phyloP scores from a whole-genome alignment of 2,113 vertebrate genomes.

The Orthonyx spaldingii region DNA sequence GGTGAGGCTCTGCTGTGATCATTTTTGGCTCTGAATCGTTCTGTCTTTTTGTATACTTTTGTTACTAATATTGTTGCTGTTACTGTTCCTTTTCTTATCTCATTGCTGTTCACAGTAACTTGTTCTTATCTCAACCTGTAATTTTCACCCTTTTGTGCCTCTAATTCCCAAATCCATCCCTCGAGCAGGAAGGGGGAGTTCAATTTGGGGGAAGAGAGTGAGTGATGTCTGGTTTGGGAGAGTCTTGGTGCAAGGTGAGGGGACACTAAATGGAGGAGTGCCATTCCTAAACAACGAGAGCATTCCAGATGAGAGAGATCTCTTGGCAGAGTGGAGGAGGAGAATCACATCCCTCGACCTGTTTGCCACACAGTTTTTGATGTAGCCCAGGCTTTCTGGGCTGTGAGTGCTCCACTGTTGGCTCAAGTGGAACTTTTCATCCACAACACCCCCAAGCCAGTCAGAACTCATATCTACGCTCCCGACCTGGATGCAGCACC shows the following conservation, averaged over 20 bases:
- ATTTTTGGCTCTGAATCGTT: not conserved
- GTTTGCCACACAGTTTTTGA: accelerated
- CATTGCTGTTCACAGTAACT: not conserved
- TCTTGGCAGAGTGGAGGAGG: not conserved
- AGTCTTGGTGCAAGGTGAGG: not conserved
- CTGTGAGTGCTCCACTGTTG: not conserved
- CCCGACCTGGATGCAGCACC: not conserved
- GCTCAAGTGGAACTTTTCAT: not conserved
- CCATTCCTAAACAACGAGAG: not conserved
- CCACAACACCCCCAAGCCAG: not conserved
- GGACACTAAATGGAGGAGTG: not conserved
- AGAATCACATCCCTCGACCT: not conserved
- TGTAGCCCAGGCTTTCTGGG: not conserved
- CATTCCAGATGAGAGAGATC: not conserved
- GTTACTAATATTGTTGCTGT: not conserved
- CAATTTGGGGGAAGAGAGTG: accelerated
- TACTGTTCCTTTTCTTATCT: not conserved
- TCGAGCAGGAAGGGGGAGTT: not conserved
- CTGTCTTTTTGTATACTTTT: not conserved
- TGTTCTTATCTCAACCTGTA: not conserved
- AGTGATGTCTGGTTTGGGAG: not conserved
- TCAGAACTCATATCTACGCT: accelerated
- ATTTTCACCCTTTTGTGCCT: not conserved
- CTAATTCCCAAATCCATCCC: not conserved
- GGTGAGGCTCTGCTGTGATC: not conserved